These are phyloP conservation scores for Pygoscelis adeliae DNA, from an alignment of 2,113 vertebrate genomes.

Conservation along the genomic window DNA sequence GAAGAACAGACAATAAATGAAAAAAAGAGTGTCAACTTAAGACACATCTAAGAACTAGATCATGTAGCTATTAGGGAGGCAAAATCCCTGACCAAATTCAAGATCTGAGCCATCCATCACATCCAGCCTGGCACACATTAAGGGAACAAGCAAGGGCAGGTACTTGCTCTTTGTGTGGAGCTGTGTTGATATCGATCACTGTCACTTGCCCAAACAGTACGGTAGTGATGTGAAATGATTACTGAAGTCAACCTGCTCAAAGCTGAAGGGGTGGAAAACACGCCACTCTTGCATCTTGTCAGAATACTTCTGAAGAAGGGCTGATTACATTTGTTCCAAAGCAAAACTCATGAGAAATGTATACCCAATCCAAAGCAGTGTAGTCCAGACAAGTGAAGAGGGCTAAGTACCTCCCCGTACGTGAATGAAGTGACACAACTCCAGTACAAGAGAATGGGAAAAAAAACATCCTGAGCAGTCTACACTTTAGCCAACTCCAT, in stretches of 20 bases:
- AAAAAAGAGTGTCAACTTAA: not conserved
- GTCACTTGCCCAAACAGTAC: not conserved
- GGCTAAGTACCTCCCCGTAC: not conserved
- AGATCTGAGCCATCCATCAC: not conserved
- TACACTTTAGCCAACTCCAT: not conserved
- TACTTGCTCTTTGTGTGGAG: not conserved
- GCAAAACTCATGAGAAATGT: not conserved
- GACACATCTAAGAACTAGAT: not conserved
- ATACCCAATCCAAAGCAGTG: not conserved
- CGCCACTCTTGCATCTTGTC: not conserved
- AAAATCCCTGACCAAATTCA: not conserved
- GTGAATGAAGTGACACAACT: not conserved
- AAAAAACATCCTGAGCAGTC: not conserved
- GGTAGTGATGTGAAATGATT: not conserved
- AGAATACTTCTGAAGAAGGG: not conserved
- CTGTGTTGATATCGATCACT: fast-evolving
- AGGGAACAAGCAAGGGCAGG: not conserved
- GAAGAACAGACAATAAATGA: not conserved
- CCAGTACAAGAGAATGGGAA: not conserved
- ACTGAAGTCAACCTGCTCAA: not conserved
- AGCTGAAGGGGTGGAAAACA: not conserved
- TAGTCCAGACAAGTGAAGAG: not conserved
- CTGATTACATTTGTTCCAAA: not conserved
- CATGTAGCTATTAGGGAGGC: not conserved
- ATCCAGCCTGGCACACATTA: not conserved